These are phyloP conservation scores for Cassiopea xamachana DNA, from an alignment of 30 jellyfish, hydroid and myxozoan genomes.

Conservation along the genomic window DNA sequence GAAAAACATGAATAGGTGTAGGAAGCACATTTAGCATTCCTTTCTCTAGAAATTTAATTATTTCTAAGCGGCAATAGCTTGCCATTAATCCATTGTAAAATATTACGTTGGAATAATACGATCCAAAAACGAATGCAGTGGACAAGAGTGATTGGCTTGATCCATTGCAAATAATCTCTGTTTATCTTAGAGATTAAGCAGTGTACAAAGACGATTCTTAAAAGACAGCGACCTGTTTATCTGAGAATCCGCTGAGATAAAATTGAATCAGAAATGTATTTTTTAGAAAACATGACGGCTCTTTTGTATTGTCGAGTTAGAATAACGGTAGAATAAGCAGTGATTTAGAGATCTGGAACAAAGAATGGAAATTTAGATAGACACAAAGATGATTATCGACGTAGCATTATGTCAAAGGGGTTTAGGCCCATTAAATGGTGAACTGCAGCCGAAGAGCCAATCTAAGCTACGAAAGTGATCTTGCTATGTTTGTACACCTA, in stretches of 20 bases:
- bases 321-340: constrained; percentile 40
- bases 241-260: constrained; percentile 47
- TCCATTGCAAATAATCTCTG: constrained; percentile 69
- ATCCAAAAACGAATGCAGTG: constrained; percentile 64
- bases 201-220: constrained; percentile 61
- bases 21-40: background rate
- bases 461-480: background rate
- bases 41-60: constrained; percentile 50
- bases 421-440: constrained; percentile 16
- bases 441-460: constrained; percentile 4
- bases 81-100: constrained; percentile 64
- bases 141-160: constrained; percentile 62
- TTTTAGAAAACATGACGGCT: constrained; percentile 47
- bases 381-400: constrained; percentile 38
- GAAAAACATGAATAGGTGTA: background rate
- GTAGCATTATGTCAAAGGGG: constrained; percentile 19
- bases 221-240: constrained; percentile 73
- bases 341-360: constrained; percentile 46
- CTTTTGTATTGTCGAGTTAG: constrained; percentile 55
- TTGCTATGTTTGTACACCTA: background rate
- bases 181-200: constrained; percentile 41
- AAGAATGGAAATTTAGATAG: constrained; percentile 36
- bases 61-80: constrained; percentile 64
- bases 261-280: constrained; percentile 49
- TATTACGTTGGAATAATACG: constrained; percentile 51